Percentiles rank a stretch among this genome's conserved stretches.
These are phyloP conservation scores for Rhinolophus sinicus DNA, from an alignment of 2,113 vertebrate genomes.

Conservation along the genomic window DNA sequence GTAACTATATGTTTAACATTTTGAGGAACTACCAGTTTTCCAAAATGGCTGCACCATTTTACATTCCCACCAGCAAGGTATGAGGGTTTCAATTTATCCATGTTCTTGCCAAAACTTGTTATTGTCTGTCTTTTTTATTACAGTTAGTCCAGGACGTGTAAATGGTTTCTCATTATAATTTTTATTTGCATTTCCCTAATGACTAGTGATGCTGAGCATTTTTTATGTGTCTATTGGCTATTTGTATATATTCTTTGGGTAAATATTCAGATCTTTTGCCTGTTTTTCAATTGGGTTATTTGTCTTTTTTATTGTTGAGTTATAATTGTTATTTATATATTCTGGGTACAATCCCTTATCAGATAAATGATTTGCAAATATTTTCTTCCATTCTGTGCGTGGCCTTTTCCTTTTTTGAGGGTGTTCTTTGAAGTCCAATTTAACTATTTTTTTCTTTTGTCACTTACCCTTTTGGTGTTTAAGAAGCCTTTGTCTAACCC, in stretches of 20 bases:
- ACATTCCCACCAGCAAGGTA: neutral
- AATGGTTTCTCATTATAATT: neutral
- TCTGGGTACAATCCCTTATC: neutral
- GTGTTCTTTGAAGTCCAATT: neutral
- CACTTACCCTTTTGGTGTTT: neutral
- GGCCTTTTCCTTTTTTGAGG: neutral
- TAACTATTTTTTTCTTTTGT: constrained; percentile 16
- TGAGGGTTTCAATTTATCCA: neutral
- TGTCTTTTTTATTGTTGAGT: neutral
- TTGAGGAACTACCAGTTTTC: neutral
- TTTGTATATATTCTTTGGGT: neutral
- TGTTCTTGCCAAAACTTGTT: neutral
- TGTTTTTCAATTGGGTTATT: constrained; percentile 9
- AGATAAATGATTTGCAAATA: constrained; percentile 28
- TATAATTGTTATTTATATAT: neutral
- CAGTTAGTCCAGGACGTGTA: neutral
- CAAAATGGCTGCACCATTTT: neutral
- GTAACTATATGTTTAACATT: constrained; percentile 12
- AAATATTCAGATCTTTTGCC: neutral
- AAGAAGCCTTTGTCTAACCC: neutral
- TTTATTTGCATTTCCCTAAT: neutral
- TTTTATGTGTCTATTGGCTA: neutral
- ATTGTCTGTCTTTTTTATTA: neutral
- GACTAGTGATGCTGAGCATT: neutral
- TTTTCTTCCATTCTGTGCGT: neutral